Base-by-base conservation (phyloP, 2,888 invertebrate genomes). In the Lacanobia wlatinum region DNA sequence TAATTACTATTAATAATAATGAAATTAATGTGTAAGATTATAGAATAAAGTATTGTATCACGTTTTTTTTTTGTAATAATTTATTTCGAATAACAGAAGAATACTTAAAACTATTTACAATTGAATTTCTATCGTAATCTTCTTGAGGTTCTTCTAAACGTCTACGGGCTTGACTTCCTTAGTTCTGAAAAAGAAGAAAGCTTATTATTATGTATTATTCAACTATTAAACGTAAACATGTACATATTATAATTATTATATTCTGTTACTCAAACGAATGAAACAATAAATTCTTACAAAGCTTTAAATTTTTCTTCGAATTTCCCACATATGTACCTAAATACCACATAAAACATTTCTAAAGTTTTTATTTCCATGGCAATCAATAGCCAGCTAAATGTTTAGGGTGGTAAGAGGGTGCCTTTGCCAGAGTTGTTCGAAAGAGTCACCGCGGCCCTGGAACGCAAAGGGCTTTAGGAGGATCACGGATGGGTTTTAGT, bases 151-250 rank as follows among this genome's bases (percentile, higher is more conserved):
- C 78, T 87, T 70, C 79, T 88, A 92, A 6, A 90, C 91, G 62
- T 90, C 89, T 14, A 86, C 90, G 6, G 90, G 90, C 70, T 91
- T 89, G 70, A 80, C 86, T 84, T 91, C 89, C 48, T 88, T 88
- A 16, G 87, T 83, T 81, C 92, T 92, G 91, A 46, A 90, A 91
- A 62, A 70, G 14, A 43, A 53, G 52, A 46, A 66, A 59, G 1
- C 16, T 62, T 38, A 52, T 50, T 40, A 65, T 43, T 38, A 52
- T 70, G 34, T 75, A 60, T 56, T 53, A 66, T 52, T 60, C 55
- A 28, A n/a, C 21, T 46, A 23, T 55, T 21, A 65, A 46, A 55
- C 38, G 10, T 58, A 56, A 70, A 46, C n/a, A 52, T 79, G 79
- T 79, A 81, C 55, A 81, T 76, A 81, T 40, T 58, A 18, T 46